Evolutionary conservation across 2,797 vertebrate genomes (phyloP), one percentile per base, ranked within the genome.

Genomic region (Falco concolor): DNA sequence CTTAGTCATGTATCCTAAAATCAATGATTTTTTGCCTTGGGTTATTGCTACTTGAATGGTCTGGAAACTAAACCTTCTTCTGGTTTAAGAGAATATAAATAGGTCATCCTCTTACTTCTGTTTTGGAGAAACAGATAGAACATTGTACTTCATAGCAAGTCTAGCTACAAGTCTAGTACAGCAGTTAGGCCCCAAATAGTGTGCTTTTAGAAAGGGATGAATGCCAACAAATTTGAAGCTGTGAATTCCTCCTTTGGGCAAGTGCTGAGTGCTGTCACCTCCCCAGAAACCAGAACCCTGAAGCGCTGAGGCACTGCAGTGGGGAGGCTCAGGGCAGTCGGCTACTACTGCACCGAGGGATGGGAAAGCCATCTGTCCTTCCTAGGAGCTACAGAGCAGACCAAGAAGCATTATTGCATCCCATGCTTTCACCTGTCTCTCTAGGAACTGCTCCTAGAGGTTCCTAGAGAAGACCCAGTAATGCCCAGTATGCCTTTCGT

Each of bases 281-380:
- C 28, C 38, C 13, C 19, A 53, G 50, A 74, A 80, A 65, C 3
- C 28, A 57, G 15, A 6, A 8, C 25, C 52, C 34, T 8, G 3
- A 73, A 42, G 45, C 1, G 1, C 45, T 47, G 68, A 44, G 40
- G 13, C 25, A 64, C 45, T 47, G 45, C 30, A 52, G 0, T 12
- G 8, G 27, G 18, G 30, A 60, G 17, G 25, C 44, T 86, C 0
- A 0, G 15, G 8, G 8, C 1, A 0, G 32, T 61, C 52, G 61
- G 14, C 36, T 87, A 12, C 36, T 87, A 12, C 17, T 8, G 7
- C 3, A 2, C 11, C 0, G 2, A 78, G 30, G 68, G 22, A 28
- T 8, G 5, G 50, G 27, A 60, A 63, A 85, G 32, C 25, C 10
- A 1, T 40, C 20, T 73, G 63, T 65, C 47, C 63, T 63, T 59